A percentile compares a stretch with the other conserved stretches of the same genome.
Evolutionary conservation across 2,113 vertebrate species (phyloP).

Genomic region (Gasterosteus nipponicus): DNA sequence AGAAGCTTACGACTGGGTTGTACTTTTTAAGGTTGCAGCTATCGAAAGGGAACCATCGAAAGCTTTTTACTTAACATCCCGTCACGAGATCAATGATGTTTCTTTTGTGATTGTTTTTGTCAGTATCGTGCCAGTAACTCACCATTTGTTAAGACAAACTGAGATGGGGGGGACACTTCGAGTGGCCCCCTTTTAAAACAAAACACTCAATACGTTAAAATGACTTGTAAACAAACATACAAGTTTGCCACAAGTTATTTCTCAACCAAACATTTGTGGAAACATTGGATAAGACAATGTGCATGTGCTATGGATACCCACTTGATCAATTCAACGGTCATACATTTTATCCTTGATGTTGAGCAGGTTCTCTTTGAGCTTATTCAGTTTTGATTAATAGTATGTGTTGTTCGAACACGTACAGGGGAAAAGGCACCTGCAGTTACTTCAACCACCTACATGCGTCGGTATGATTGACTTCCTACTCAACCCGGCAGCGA

Average conservation of each 20-base stretch:
- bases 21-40: background rate
- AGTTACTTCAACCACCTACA: slow-evolving; percentile 7
- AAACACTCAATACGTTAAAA: background rate
- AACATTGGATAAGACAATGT: background rate
- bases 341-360: background rate
- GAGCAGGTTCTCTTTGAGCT: slow-evolving; percentile 9
- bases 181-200: slow-evolving; percentile 1
- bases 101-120: background rate
- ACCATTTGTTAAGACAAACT: background rate
- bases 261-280: background rate
- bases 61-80: background rate
- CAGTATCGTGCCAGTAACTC: background rate
- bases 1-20: background rate
- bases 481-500: slow-evolving; percentile 2
- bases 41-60: background rate
- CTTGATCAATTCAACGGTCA: background rate
- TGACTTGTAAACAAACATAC: background rate
- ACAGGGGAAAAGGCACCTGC: background rate
- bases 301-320: background rate
- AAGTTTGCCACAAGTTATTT: background rate
- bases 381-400: background rate
- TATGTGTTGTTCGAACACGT: background rate
- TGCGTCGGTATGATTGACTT: background rate
- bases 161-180: background rate
- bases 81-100: background rate